phyloP scores from a whole-genome alignment of 2,797 vertebrate genomes.

The Anguilla megastoma region DNA sequence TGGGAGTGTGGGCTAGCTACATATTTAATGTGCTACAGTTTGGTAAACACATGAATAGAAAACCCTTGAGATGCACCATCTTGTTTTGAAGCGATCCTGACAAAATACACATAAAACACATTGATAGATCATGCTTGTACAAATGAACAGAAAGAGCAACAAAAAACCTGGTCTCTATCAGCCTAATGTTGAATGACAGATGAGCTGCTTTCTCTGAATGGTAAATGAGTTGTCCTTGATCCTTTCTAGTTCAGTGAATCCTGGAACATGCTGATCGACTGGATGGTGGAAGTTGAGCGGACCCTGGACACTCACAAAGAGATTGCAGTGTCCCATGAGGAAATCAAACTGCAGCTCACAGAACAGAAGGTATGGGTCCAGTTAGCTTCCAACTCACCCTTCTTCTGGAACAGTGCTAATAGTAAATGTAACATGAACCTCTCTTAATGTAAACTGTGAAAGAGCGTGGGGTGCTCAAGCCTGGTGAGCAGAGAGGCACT shows the following conservation, averaged over 20 bases:
- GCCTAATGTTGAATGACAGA: background rate
- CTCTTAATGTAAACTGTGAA: background rate
- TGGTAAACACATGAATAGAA: background rate
- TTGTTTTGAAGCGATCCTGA: background rate
- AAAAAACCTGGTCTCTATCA: background rate
- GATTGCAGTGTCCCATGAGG: conserved; percentile 74
- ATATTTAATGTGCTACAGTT: background rate
- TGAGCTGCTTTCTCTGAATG: background rate
- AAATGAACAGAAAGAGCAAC: background rate
- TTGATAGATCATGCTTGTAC: background rate
- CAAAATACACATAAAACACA: background rate
- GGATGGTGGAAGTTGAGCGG: conserved; percentile 82
- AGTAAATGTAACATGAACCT: background rate
- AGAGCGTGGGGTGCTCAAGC: no score
- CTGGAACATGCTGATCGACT: conserved; percentile 81
- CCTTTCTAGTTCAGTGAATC: conserved; percentile 82
- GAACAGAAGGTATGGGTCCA: conserved; percentile 79
- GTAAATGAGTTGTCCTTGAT: background rate
- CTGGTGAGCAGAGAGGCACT: no score
- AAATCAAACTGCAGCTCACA: conserved; percentile 80
- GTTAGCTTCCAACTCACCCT: background rate
- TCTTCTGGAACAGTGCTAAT: background rate
- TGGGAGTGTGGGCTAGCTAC: background rate
- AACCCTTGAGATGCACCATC: background rate
- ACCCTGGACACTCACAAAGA: conserved; percentile 76